These are phyloP conservation scores for Uria aalge DNA, from an alignment of 2,113 vertebrate species.

Conservation along the genomic window DNA sequence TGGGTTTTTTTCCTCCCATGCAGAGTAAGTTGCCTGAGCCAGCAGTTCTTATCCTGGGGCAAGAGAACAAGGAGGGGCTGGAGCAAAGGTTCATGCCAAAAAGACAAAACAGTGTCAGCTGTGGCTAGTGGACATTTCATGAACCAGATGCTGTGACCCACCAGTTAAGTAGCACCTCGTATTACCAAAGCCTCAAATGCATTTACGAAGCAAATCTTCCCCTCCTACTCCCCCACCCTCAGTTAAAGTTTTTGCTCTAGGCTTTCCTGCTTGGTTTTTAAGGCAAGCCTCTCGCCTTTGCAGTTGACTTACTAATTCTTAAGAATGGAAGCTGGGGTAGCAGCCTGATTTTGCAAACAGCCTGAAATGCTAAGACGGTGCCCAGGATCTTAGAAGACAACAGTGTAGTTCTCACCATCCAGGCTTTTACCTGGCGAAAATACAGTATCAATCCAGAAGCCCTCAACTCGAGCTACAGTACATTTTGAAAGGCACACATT, in stretches of 20 bases:
- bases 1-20: no score
- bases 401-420: neutral
- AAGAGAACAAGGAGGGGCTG: neutral
- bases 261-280: neutral
- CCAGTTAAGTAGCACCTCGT: neutral
- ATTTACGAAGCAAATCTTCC: neutral
- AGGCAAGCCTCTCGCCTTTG: neutral
- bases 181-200: neutral
- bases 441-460: neutral
- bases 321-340: neutral
- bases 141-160: neutral
- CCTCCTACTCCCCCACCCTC: rapidly evolving
- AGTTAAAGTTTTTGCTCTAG: neutral
- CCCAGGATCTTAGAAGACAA: neutral
- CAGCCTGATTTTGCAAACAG: neutral
- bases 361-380: neutral
- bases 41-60: neutral
- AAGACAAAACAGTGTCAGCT: neutral
- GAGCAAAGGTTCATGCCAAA: neutral
- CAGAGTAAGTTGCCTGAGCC: neutral
- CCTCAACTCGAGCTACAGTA: neutral
- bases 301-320: neutral
- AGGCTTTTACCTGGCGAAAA: neutral
- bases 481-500: neutral
- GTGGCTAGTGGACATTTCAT: neutral